phyloP scores from a whole-genome alignment of 2,113 vertebrate species.

The Microtus richardsoni region DNA sequence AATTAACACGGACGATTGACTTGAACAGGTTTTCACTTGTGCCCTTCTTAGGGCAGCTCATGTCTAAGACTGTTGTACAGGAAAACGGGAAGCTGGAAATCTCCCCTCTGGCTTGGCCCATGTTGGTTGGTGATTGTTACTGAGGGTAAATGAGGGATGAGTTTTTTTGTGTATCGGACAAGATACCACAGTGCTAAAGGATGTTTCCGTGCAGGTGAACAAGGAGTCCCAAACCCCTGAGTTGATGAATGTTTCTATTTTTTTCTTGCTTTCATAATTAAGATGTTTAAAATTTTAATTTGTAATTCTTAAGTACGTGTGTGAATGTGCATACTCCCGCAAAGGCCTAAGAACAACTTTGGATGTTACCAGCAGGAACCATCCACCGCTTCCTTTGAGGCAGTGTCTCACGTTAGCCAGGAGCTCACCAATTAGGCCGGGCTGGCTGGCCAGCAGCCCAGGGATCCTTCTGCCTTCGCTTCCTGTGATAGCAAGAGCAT shows the following conservation, averaged over 20 bases:
- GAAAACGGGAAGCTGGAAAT: not conserved
- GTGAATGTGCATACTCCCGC: too few species aligned
- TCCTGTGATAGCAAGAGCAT: not conserved
- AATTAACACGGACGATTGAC: constrained; percentile 58
- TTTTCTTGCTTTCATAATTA: not conserved
- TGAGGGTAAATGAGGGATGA: not conserved
- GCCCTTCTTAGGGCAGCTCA: constrained; percentile 30
- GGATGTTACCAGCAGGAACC: not conserved
- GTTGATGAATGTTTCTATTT: not conserved
- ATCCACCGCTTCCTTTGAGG: not conserved
- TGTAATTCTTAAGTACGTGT: too few species aligned
- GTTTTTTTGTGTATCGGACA: not conserved
- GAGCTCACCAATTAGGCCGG: not conserved
- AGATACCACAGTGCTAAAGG: not conserved
- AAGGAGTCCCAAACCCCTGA: not conserved
- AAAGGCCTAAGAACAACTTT: not conserved
- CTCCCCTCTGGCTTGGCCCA: constrained; percentile 3
- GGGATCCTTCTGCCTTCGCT: not conserved
- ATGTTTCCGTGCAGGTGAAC: not conserved
- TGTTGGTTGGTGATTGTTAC: constrained; percentile 5
- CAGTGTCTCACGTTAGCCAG: too few species aligned
- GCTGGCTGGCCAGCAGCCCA: not conserved
- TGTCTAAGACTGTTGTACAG: not conserved
- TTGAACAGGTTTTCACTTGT: constrained; percentile 48
- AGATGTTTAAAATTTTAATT: not conserved